Evolutionary conservation across 1,140 invertebrate genomes (phyloP), one percentile per base, ranked within the genome.

Genomic region (Drosophila ohnishii): DNA sequence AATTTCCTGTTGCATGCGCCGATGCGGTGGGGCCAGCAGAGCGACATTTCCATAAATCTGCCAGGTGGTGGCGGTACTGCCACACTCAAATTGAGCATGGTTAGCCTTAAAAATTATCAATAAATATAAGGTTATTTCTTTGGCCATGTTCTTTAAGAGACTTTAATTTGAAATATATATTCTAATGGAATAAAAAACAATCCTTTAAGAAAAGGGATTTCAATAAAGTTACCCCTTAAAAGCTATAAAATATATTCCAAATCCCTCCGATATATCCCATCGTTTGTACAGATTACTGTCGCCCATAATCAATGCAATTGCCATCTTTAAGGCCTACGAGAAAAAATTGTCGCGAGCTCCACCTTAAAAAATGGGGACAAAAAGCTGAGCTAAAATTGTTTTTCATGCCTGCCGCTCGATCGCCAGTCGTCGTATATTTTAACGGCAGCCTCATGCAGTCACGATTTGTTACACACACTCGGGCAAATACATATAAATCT

Each of bases 371-470:
- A 48, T 59, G 67, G 28, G 35, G 42, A 71, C 64, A 70, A 35
- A 58, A 58, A 71, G 22, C 67, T 19, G n/a, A 42, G 47, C 28
- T 58, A 70, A 71, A 57, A 71, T 74, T 22, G 34, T 34, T 55
- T 67, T 64, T 60, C 39, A 80, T 77, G 76, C 73, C 63, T 77
- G 76, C 73, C 63, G 39, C 71, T 70, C 45, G 58, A 73, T 83
- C 56, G 59, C 69, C 71, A 65, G 59, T 63, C 67, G 75, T 70
- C 70, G 55, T 72, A 72, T 65, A 83, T 84, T 87, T 88, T 83
- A 86, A 86, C 83, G 75, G 84, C 84, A 87, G 79, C 84, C 86
- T 84, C 84, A 87, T 87, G 84, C 69, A 80, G 84, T 87, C 84
- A 87, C 84, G 84, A 87, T 87, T 87, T 84, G 58, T 55, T 64